A percentile compares a stretch with the other conserved stretches of the same genome.
Evolutionary conservation across 2,888 invertebrate genomes (phyloP).

Genomic region (Drosophila nr. perissopoda): DNA sequence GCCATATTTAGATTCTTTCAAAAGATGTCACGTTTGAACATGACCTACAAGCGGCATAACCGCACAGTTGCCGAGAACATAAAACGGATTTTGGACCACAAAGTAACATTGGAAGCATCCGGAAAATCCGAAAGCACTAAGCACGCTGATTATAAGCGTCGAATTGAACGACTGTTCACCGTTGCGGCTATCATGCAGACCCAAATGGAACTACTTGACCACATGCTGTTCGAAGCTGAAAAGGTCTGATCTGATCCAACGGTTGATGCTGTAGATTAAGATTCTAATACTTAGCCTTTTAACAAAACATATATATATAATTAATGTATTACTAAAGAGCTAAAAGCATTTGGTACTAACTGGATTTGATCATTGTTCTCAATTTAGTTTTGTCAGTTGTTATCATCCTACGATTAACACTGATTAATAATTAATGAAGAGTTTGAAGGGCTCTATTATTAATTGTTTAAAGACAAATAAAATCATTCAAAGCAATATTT

Average conservation of each 20-base stretch:
- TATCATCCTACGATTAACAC: slow-evolving; percentile 50
- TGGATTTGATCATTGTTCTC: slow-evolving; percentile 73
- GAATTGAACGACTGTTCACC: slow-evolving; percentile 33
- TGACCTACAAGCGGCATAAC: slow-evolving; percentile 29
- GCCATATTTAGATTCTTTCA: not conserved
- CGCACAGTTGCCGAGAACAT: slow-evolving; percentile 63
- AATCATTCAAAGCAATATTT: not conserved
- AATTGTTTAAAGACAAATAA: not conserved
- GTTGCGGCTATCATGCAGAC: slow-evolving; percentile 20
- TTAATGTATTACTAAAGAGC: slow-evolving; percentile 28
- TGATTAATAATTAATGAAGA: slow-evolving; percentile 54
- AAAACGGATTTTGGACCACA: slow-evolving; percentile 19
- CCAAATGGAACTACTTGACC: not conserved
- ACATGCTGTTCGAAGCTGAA: not conserved
- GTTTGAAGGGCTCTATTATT: slow-evolving; percentile 61
- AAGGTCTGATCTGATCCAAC: not conserved
- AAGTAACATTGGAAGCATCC: no score
- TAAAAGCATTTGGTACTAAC: slow-evolving; percentile 67
- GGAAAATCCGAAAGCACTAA: not conserved
- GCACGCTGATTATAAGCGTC: slow-evolving; percentile 18
- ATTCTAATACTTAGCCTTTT: not conserved
- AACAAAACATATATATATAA: not conserved
- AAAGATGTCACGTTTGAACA: not conserved
- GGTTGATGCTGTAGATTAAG: not conserved
- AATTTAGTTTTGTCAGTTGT: slow-evolving; percentile 55